phyloP scores from a whole-genome alignment of 2,888 invertebrate genomes.

The Noctuana brunneofusca region DNA sequence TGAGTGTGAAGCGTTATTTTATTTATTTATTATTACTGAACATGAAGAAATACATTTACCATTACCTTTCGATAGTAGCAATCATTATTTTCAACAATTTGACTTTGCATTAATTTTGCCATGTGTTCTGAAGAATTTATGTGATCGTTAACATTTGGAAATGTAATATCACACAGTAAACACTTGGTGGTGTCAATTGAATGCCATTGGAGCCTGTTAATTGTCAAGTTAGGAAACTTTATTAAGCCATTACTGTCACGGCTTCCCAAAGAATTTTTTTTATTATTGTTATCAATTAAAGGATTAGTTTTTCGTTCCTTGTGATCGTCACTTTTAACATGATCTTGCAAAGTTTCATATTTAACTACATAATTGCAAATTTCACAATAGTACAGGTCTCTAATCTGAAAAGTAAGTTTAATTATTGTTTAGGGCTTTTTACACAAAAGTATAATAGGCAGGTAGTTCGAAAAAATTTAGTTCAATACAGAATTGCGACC shows the following conservation, averaged over 20 bases:
- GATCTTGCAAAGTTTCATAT: constrained; percentile 43
- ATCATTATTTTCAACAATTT: constrained; percentile 33
- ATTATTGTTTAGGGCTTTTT: not conserved
- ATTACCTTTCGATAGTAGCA: constrained; percentile 17
- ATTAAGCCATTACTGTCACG: constrained; percentile 43
- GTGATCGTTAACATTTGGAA: constrained; percentile 45
- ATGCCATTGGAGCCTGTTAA: constrained; percentile 56
- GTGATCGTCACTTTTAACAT: constrained; percentile 50
- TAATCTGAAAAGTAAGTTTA: constrained; percentile 49
- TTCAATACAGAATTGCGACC: not conserved
- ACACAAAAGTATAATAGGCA: no score
- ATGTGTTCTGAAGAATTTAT: constrained; percentile 47
- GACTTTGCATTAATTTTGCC: constrained; percentile 50
- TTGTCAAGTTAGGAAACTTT: constrained; percentile 44
- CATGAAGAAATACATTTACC: no score
- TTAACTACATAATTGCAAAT: constrained; percentile 50
- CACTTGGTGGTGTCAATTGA: constrained; percentile 51
- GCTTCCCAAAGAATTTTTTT: constrained; percentile 36
- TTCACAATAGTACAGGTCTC: constrained; percentile 55
- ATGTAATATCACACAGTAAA: constrained; percentile 47
- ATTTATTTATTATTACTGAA: no score
- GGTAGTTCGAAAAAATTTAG: not conserved
- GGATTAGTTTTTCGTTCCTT: constrained; percentile 42
- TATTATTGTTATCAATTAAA: constrained; percentile 37
- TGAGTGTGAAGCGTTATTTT: no score